Conservation (phyloP, 2,113 vertebrate species). For the Synchiropus splendidus region DNA sequence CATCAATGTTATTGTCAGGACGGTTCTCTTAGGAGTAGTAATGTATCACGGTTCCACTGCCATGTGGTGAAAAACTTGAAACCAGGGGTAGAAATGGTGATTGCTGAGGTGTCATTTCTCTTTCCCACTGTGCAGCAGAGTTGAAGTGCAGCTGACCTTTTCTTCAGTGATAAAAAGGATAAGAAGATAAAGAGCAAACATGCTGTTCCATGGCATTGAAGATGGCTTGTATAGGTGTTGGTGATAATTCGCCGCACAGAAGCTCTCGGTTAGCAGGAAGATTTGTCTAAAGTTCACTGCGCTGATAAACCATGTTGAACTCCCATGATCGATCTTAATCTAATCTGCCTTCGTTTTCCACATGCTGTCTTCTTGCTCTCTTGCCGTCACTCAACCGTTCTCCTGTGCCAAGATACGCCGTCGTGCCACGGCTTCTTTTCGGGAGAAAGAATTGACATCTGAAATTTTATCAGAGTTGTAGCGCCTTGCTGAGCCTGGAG, state of each 20-base stretch:
- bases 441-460: neutral
- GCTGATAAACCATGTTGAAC: slow-evolving; percentile 12
- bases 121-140: no score
- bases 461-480: slow-evolving; percentile 47
- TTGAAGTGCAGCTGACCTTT: neutral
- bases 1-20: no score
- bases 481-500: slow-evolving; percentile 41
- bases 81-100: no score
- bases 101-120: no score
- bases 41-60: no score
- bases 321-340: slow-evolving; percentile 11
- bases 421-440: slow-evolving; percentile 7
- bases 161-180: neutral
- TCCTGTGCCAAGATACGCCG: slow-evolving; percentile 1
- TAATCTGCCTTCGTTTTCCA: slow-evolving; percentile 1
- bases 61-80: no score
- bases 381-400: slow-evolving; percentile 5
- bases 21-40: no score
- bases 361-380: neutral
- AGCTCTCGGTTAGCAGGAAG: neutral
- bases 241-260: neutral
- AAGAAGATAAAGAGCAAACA: neutral
- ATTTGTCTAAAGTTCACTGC: slow-evolving; percentile 8
- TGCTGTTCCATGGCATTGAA: neutral
- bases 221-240: neutral